Evolutionary conservation across 2,113 vertebrate species (phyloP), one percentile per base, ranked within the genome.

Genomic region (Rhinopithecus roxellana): DNA sequence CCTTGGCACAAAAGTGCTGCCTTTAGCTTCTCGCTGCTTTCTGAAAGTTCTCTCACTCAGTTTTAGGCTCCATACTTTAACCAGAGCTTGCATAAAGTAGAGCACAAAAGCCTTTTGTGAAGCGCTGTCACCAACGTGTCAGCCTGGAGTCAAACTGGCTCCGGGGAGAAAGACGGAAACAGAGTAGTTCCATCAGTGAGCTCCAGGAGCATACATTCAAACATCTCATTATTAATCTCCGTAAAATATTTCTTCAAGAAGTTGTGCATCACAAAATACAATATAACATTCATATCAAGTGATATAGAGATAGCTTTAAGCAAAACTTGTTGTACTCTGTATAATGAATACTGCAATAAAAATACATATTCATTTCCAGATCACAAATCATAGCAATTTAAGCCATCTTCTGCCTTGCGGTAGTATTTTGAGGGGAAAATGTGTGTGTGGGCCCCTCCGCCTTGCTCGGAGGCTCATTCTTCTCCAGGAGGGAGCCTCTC

Each of bases 351-450:
- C 32, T 45, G 86, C 83, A 78, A 89, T 93, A 82, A 93, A 98
- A 97, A 96, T 95, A 94, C 85, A 94, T 94, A 96, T 93, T 96
- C 96, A 94, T 88, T 93, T 97, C 57, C n/a, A 92, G 87, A 94
- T 92, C 93, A 91, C 61, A 97, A 94, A 95, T 93, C 91, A 93
- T 50, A 69, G 83, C 70, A 94, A 69, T 80, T 96, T 89, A 93
- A 94, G 64, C 79, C 69, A 90, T 93, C 78, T 93, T 96, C 82
- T 94, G 35, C 17, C 8, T 52, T 17, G 89, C 1, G 23, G 69
- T 84, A 52, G 84, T 32, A 89, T 91, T 82, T 95, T 43, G 69
- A 97, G 20, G 43, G 59, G 75, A 79, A 83, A 83, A 59, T 50
- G 14, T 64, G 2, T 57, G 18, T 27, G 87, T 30, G 30, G 8